phyloP scores from a whole-genome alignment of 2,797 vertebrate genomes.

The Crocidura indochinensis region DNA sequence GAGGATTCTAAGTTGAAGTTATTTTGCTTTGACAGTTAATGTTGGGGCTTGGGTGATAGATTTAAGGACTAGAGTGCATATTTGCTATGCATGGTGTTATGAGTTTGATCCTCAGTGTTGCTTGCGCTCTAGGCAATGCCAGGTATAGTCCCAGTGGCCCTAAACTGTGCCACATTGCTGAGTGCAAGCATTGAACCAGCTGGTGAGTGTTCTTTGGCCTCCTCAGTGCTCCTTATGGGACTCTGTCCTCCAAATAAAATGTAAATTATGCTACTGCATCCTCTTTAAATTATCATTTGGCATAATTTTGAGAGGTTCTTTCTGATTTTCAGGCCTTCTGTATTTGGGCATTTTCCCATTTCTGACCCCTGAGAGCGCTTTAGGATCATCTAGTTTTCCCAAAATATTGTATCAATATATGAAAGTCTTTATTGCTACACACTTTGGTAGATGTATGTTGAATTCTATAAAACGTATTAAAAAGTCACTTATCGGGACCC shows the following conservation, averaged over 20 bases:
- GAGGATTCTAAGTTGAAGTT: slow-evolving; percentile 56
- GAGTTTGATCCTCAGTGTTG: too few relatives aligned
- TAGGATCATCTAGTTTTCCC: not conserved
- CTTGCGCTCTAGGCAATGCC: too few relatives aligned
- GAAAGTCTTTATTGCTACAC: not conserved
- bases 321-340: not conserved
- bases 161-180: too few relatives aligned
- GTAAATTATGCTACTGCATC: slow-evolving; percentile 1
- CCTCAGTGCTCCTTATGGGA: too few relatives aligned
- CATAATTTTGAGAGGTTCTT: slow-evolving; percentile 1
- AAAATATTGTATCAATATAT: slow-evolving; percentile 14
- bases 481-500: not conserved
- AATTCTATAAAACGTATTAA: not conserved
- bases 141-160: too few relatives aligned
- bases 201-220: too few relatives aligned
- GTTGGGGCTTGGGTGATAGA: too few relatives aligned
- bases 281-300: slow-evolving; percentile 11
- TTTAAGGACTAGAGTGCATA: too few relatives aligned
- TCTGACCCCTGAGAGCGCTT: not conserved
- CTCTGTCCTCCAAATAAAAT: too few relatives aligned
- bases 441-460: not conserved
- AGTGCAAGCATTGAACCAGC: too few relatives aligned
- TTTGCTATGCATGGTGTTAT: too few relatives aligned
- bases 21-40: slow-evolving; percentile 29
- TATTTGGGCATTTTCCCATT: not conserved